Evolutionary conservation across 2,888 invertebrate species (phyloP), one percentile per base, ranked within the genome.

Genomic region (Nephrotoma appendiculata): DNA sequence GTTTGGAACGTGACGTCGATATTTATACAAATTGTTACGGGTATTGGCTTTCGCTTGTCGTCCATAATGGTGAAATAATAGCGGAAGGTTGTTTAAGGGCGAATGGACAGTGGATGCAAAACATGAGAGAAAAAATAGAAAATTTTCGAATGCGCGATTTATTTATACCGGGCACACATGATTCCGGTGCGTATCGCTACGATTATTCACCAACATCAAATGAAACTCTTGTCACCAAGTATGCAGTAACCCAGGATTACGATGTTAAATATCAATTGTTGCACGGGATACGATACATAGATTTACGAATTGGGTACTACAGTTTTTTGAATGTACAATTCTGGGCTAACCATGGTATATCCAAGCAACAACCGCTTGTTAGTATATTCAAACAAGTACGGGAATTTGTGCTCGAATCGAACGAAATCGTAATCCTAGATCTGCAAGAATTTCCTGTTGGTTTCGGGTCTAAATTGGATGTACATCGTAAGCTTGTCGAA

Each of bases 121-220:
- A 93, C 7, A 90, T 92, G 89, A 91, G 90, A 48, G 88, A 90
- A 1, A 89, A 90, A 43, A 89, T 94, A 12, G 93, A 92, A 0
- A 90, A 91, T 43, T 89, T 92, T 87, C 92, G 92, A 57, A 89
- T 94, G 86, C 91, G 92, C 11, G 92, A 93, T 87, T 89, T 95
- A 5, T 93, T 95, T 88, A 92, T 95, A 88, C 95, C 95, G 1
- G 95, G 95, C 0, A 94, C 95, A 0, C 95, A 96, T 89, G 94
- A 95, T 90, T 94, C 95, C 0, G 95, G 94, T 5, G 92, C 94
- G 9, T 94, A 93, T 89, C 90, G 91, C 2, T 89, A 89, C 4
- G 89, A 90, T 87, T 92, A 91, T 45, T 89, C 91, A 89, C 91
- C 92, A 0, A 87, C 89, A n/a, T 48, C 88, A 12, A 89, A 89